phyloP scores from a whole-genome alignment of 2,888 invertebrate genomes.

The Eremobia ochroleuca region DNA sequence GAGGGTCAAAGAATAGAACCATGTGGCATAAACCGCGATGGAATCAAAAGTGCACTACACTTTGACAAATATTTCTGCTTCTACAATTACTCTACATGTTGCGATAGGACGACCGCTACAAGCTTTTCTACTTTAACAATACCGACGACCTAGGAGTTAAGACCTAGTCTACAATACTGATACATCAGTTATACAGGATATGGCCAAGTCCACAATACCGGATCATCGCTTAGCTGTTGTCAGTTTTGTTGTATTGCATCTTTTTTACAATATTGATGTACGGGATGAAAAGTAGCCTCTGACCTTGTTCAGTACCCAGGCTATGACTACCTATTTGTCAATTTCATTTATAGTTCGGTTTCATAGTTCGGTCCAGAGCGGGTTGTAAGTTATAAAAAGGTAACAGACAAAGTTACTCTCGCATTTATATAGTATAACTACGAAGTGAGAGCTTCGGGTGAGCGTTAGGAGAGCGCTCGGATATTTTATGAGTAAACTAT shows the following conservation, averaged over 20 bases:
- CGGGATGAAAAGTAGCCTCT: neutral
- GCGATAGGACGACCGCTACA: neutral
- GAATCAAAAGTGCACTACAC: neutral
- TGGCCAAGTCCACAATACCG: neutral
- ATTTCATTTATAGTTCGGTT: too few species aligned
- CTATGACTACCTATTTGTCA: neutral
- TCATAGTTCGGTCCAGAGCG: neutral
- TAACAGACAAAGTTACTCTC: neutral
- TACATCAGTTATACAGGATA: neutral
- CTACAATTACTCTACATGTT: neutral
- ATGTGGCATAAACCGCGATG: neutral
- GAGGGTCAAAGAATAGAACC: neutral
- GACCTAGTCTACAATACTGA: neutral
- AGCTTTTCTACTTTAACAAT: constrained; percentile 5
- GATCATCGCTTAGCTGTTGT: neutral
- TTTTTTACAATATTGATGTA: neutral
- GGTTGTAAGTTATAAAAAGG: neutral
- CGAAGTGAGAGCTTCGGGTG: neutral
- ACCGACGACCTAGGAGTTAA: neutral
- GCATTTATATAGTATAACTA: neutral
- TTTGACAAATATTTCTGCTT: constrained; percentile 4
- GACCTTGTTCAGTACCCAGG: neutral
- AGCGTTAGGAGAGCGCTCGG: neutral
- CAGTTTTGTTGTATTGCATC: neutral
- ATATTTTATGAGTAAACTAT: constrained; percentile 11